Evolutionary conservation across 1,140 invertebrate species (phyloP), one percentile per base, ranked within the genome.

Genomic region (Meloidogyne exigua): DNA sequence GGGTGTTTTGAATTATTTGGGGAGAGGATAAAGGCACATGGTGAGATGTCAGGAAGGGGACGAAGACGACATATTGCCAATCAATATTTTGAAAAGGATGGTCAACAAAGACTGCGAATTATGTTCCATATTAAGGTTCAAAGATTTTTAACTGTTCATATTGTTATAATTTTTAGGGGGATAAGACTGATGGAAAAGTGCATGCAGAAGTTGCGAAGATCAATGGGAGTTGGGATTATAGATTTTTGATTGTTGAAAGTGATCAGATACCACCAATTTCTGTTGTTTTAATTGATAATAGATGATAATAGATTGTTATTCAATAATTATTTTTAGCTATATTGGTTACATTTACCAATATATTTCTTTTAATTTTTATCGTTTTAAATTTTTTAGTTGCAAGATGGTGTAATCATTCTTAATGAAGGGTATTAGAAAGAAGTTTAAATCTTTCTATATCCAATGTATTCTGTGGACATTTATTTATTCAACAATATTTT

Each of bases 241-340:
- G 85, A 28, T 87, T 86, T 68, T 57, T 85, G 2, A 76, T 79
- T 57, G 81, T 82, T 23, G 77, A 87, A 72, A 78, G 76, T 15
- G 79, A 72, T 28, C 76, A 78, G 18, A 77, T 66, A 21, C 79
- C 74, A 7, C 75, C 78, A 32, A 76, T 69, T 15, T 78, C 79
- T 10, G 71, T 85, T 23, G 77, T 86, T 36, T 71, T 86, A 11
- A 72, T 86, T 68, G 86, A 86, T 73, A 87, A 85, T 80, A 78
- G 84, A 68, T 80, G 78, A 28, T 69, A 23, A 68, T n/a, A 68
- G 1, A 1, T n/a, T 42, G 12, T 23, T 32, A 25, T 68, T 18
- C 7, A 9, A 23, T n/a, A 9, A 18, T 18, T n/a, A 0, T 49
- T n/a, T 49, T 49, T 4, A 49, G 3, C 18, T n/a, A 18, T 49